Conservation (phyloP, 2,113 vertebrate genomes). For the Toxotes jaculatrix region DNA sequence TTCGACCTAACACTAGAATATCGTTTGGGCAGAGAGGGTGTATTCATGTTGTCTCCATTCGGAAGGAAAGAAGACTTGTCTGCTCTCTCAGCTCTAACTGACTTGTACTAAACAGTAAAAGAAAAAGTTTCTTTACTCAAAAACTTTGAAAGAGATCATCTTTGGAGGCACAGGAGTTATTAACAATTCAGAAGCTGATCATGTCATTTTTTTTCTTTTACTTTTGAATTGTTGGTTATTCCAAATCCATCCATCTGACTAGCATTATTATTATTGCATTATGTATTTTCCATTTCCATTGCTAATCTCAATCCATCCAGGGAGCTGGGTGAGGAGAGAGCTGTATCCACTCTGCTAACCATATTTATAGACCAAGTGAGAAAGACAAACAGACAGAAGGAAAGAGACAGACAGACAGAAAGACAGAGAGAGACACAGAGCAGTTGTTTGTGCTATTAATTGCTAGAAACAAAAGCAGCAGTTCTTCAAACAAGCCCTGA, state of each 20-base stretch:
- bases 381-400: conserved; percentile 6
- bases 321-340: conserved; percentile 43
- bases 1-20: neutral
- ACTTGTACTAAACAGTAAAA: neutral
- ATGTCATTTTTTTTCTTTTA: conserved; percentile 1
- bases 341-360: conserved; percentile 15
- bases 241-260: conserved; percentile 50
- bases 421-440: conserved; percentile 20
- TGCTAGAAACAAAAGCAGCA: conserved; percentile 82
- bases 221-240: conserved; percentile 52
- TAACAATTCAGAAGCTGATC: conserved; percentile 46
- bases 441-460: conserved; percentile 86
- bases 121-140: conserved; percentile 14
- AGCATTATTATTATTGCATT: conserved; percentile 62
- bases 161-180: conserved; percentile 8
- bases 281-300: conserved; percentile 69
- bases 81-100: neutral
- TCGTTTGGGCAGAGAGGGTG: neutral
- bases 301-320: conserved; percentile 59
- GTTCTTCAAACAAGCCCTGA: conserved; percentile 82
- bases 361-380: conserved; percentile 45
- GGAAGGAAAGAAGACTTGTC: neutral
- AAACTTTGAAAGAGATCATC: conserved; percentile 18
- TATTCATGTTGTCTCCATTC: neutral
- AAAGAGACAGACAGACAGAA: conserved; percentile 14